phyloP scores from a whole-genome alignment of 1,140 invertebrate species.

The Bombus fervidus region DNA sequence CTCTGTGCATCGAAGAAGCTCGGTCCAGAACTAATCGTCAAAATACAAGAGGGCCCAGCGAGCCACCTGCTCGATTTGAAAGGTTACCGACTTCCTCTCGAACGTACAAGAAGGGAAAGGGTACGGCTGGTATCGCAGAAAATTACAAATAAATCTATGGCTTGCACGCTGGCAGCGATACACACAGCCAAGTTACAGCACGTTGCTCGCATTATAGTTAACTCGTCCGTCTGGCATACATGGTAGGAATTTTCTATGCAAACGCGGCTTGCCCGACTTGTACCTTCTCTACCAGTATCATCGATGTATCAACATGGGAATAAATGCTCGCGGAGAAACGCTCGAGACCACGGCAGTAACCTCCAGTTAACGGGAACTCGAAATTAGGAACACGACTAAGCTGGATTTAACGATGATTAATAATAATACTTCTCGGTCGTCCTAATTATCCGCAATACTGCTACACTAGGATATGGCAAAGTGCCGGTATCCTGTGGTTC shows the following conservation, averaged over 20 bases:
- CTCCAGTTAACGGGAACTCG: constrained; percentile 32
- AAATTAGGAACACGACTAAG: constrained; percentile 29
- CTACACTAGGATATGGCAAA: neutral
- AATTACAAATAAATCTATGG: constrained; percentile 58
- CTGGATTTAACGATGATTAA: constrained; percentile 44
- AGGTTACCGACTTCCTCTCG: constrained; percentile 58
- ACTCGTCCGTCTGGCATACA: constrained; percentile 38
- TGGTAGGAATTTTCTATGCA: constrained; percentile 31
- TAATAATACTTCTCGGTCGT: constrained; percentile 1
- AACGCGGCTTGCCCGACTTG: neutral
- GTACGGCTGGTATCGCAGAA: constrained; percentile 45
- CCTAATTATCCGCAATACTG: constrained; percentile 9
- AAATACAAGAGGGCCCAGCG: constrained; percentile 65
- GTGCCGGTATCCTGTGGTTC: neutral
- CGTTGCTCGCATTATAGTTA: constrained; percentile 46
- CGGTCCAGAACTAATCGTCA: constrained; percentile 74
- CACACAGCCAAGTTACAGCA: neutral
- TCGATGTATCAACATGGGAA: constrained; percentile 43
- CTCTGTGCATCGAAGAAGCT: constrained; percentile 64
- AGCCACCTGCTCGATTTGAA: constrained; percentile 74
- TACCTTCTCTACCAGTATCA: constrained; percentile 9
- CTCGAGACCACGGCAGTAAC: neutral
- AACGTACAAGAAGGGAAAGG: constrained; percentile 47
- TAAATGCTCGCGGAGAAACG: constrained; percentile 1
- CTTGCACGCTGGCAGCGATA: constrained; percentile 28